A percentile compares a stretch with the other conserved stretches of the same genome.
Conservation (phyloP, 2,888 invertebrate genomes). For the Dermolepida albohirtum region DNA sequence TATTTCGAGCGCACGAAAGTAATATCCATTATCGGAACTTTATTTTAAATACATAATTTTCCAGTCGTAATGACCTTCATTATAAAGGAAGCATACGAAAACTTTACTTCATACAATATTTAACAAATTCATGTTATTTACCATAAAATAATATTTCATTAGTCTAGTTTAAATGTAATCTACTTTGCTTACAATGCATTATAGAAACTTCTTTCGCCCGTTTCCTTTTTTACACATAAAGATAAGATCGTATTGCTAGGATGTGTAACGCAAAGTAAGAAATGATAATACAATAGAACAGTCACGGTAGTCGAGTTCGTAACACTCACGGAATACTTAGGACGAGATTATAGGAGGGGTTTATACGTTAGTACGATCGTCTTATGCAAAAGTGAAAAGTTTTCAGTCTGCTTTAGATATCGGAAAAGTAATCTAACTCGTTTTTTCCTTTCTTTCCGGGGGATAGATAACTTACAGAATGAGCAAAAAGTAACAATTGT, state of each 20-base stretch:
- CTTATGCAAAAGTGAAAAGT: constrained; percentile 37
- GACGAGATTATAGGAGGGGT: constrained; percentile 20
- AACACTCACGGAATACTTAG: constrained; percentile 16
- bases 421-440: constrained; percentile 34
- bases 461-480: constrained; percentile 1
- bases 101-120: too few relatives aligned
- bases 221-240: not conserved
- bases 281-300: constrained; percentile 36
- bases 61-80: too few relatives aligned
- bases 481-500: constrained; percentile 2
- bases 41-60: too few relatives aligned
- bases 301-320: constrained; percentile 22
- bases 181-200: too few relatives aligned
- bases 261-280: constrained; percentile 9
- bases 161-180: too few relatives aligned
- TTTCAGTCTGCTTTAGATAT: constrained; percentile 27
- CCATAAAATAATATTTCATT: too few relatives aligned
- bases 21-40: too few relatives aligned
- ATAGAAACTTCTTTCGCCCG: not conserved
- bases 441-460: not conserved
- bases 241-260: constrained; percentile 18
- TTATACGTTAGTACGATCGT: not conserved
- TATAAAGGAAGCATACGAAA: too few relatives aligned
- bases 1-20: too few relatives aligned
- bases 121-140: too few relatives aligned